Conservation (phyloP, 2,797 vertebrate genomes). For the Phoxinus dragarum region DNA sequence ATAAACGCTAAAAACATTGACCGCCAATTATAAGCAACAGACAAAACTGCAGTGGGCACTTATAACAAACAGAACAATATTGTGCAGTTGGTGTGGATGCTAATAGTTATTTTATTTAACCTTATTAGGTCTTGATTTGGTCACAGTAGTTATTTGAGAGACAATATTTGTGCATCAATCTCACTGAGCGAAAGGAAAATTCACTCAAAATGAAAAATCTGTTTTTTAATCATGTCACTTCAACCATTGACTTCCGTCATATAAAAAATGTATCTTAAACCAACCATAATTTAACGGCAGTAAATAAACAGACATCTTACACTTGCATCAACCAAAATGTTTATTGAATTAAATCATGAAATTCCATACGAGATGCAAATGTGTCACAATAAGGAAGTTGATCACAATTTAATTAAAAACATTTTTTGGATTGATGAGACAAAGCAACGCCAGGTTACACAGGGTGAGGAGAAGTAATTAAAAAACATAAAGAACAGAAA, state of each 20-base stretch:
- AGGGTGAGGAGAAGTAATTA: conserved; percentile 38
- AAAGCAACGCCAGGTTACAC: conserved; percentile 50
- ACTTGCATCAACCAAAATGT: conserved; percentile 67
- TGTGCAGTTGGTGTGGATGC: not conserved
- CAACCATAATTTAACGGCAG: not conserved
- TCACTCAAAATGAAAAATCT: not conserved
- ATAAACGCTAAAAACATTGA: not conserved
- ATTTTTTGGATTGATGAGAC: conserved; percentile 27
- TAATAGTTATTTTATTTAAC: not conserved
- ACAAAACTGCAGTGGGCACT: accelerated
- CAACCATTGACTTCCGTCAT: not conserved
- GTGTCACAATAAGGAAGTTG: conserved; percentile 37
- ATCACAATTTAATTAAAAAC: not conserved
- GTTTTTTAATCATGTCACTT: not conserved
- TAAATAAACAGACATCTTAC: not conserved
- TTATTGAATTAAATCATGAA: conserved; percentile 70
- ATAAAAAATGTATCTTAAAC: not conserved
- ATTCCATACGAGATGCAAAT: conserved; percentile 56
- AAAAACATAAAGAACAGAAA: not conserved
- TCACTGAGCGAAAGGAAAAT: not conserved
- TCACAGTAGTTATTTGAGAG: not conserved
- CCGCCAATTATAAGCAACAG: not conserved
- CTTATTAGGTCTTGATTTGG: not conserved
- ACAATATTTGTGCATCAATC: not conserved
- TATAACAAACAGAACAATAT: not conserved